Evolutionary conservation across 2,888 invertebrate species (phyloP).

Genomic region (Melanchra persicariae): DNA sequence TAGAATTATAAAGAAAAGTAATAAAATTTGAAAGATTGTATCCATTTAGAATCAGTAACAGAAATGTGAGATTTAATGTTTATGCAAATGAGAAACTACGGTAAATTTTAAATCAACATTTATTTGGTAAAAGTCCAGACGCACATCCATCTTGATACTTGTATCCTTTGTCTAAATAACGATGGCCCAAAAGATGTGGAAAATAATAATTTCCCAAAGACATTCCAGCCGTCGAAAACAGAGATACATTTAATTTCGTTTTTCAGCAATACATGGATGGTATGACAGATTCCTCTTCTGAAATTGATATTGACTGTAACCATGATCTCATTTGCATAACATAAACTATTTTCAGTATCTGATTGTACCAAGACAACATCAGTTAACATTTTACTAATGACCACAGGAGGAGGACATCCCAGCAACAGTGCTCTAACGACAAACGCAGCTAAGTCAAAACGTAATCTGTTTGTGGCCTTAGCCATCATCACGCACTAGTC

Average conservation of each 20-base stretch:
- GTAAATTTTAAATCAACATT: not conserved
- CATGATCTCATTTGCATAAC: slow-evolving; percentile 23
- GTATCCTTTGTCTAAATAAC: not conserved
- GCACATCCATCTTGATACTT: not conserved
- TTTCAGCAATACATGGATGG: not conserved
- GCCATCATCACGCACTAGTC: slow-evolving; percentile 82
- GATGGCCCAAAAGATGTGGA: not conserved
- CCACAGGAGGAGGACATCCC: slow-evolving; percentile 89
- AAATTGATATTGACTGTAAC: no score
- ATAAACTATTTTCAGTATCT: slow-evolving; percentile 38
- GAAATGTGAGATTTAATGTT: not conserved
- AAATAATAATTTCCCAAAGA: not conserved
- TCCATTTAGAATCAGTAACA: slow-evolving; percentile 13
- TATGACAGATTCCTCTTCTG: not conserved
- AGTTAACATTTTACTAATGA: slow-evolving; percentile 64
- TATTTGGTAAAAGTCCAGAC: slow-evolving; percentile 1
- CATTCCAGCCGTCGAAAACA: not conserved
- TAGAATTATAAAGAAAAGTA: slow-evolving; percentile 9
- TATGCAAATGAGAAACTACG: slow-evolving; percentile 11
- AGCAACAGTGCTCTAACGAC: slow-evolving; percentile 86
- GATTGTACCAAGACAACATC: slow-evolving; percentile 9
- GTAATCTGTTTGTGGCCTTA: slow-evolving; percentile 86
- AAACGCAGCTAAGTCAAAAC: slow-evolving; percentile 88
- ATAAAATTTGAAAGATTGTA: no score
- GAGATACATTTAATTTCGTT: not conserved